Conservation (phyloP, 1,140 invertebrate species). For the Mya arenaria region DNA sequence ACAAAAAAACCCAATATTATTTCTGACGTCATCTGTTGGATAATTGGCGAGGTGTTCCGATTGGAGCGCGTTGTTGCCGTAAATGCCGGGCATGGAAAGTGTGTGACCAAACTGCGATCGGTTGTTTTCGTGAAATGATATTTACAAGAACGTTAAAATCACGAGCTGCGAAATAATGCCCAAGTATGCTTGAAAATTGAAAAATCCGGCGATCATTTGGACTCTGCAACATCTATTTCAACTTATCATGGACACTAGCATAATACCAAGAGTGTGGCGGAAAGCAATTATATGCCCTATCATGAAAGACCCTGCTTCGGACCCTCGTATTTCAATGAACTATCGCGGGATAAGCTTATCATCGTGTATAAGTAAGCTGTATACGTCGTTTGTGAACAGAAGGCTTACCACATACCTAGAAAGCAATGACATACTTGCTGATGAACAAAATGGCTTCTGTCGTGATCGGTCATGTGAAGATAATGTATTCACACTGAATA, state of each 20-base stretch:
- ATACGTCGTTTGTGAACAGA: conserved; percentile 29
- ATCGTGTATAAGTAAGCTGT: conserved; percentile 37
- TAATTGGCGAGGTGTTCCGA: too few species aligned
- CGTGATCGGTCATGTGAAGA: conserved; percentile 33
- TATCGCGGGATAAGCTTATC: conserved; percentile 31
- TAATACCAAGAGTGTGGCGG: conserved; percentile 37
- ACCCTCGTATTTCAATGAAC: conserved; percentile 27
- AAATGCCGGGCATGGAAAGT: too few species aligned
- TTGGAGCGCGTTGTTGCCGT: too few species aligned
- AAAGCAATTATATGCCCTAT: conserved; percentile 46
- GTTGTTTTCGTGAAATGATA: too few species aligned
- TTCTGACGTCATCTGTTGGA: too few species aligned
- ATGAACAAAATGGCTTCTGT: conserved; percentile 46
- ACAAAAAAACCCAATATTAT: too few species aligned
- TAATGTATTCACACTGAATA: conserved; percentile 28
- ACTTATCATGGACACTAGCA: conserved; percentile 15
- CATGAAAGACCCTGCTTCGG: conserved; percentile 27
- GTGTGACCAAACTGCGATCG: too few species aligned
- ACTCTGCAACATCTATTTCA: conserved; percentile 31
- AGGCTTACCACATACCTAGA: conserved; percentile 6
- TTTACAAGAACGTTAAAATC: too few species aligned
- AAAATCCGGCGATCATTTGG: not conserved
- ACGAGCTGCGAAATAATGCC: too few species aligned
- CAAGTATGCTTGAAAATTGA: too few species aligned
- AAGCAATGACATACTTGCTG: not conserved